These are phyloP conservation scores for Anser cygnoides DNA, from an alignment of 2,113 vertebrate genomes.

Conservation along the genomic window DNA sequence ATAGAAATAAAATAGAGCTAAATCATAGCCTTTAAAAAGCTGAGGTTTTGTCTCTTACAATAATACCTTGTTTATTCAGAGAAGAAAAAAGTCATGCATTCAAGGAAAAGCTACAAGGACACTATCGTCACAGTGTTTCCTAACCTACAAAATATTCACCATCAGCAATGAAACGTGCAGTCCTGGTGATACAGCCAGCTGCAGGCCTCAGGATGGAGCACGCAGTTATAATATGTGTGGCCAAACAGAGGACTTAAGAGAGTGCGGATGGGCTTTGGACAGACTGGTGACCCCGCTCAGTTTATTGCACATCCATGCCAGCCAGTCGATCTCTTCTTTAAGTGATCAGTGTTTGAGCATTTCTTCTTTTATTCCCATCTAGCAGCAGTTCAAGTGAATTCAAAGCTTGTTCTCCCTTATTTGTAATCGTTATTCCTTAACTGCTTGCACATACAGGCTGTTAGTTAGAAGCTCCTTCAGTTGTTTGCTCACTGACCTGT, in stretches of 20 bases:
- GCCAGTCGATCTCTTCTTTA: not conserved
- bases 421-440: not conserved
- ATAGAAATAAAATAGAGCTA: not conserved
- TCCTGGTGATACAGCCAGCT: not conserved
- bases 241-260: not conserved
- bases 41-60: not conserved
- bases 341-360: not conserved
- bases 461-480: not conserved
- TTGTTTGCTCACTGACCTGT: not conserved
- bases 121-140: not conserved
- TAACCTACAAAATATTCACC: not conserved
- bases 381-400: not conserved
- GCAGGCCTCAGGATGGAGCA: not conserved
- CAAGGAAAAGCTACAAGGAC: not conserved
- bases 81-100: not conserved
- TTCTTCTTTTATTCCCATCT: not conserved
- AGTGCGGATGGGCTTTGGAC: not conserved
- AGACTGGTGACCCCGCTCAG: not conserved
- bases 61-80: not conserved
- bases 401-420: not conserved
- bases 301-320: not conserved
- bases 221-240: not conserved
- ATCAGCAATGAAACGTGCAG: not conserved
- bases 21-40: not conserved
- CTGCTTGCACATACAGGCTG: not conserved